Evolutionary conservation across 2,797 vertebrate genomes (phyloP).

Genomic region (Takifugu rubripes): DNA sequence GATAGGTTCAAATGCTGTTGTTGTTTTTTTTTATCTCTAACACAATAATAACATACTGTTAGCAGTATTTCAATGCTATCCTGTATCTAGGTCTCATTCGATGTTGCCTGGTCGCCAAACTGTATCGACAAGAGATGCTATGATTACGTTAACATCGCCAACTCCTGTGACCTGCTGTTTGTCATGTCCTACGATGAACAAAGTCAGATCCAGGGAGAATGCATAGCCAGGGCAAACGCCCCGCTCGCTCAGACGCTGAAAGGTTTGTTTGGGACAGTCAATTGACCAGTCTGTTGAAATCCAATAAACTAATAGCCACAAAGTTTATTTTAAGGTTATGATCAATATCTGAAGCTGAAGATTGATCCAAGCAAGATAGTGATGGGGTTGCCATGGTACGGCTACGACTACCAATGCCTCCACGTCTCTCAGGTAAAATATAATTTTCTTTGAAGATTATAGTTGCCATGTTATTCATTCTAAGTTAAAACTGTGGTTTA

Average conservation of each 20-base stretch:
- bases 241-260: slow-evolving; percentile 82
- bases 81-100: slow-evolving; percentile 87
- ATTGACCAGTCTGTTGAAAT: neutral
- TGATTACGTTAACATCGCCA: slow-evolving; percentile 86
- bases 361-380: slow-evolving; percentile 87
- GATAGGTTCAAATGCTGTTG: slow-evolving; percentile 14
- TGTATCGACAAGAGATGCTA: slow-evolving; percentile 89
- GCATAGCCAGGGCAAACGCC: slow-evolving; percentile 89
- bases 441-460: no score
- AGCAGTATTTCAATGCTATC: neutral
- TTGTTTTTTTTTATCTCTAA: neutral
- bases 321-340: slow-evolving; percentile 76
- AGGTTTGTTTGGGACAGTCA: slow-evolving; percentile 70
- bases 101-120: slow-evolving; percentile 91
- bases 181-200: slow-evolving; percentile 98
- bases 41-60: neutral
- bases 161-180: slow-evolving; percentile 91
- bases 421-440: slow-evolving; percentile 79
- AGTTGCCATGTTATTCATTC: no score
- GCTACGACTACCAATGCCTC: slow-evolving; percentile 91
- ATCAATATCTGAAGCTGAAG: slow-evolving; percentile 81
- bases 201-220: slow-evolving; percentile 88
- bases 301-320: no score
- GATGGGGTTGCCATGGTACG: slow-evolving; percentile 97
- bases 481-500: no score